These are phyloP conservation scores for Orthonyx spaldingii DNA, from an alignment of 2,113 vertebrate genomes.

Conservation along the genomic window DNA sequence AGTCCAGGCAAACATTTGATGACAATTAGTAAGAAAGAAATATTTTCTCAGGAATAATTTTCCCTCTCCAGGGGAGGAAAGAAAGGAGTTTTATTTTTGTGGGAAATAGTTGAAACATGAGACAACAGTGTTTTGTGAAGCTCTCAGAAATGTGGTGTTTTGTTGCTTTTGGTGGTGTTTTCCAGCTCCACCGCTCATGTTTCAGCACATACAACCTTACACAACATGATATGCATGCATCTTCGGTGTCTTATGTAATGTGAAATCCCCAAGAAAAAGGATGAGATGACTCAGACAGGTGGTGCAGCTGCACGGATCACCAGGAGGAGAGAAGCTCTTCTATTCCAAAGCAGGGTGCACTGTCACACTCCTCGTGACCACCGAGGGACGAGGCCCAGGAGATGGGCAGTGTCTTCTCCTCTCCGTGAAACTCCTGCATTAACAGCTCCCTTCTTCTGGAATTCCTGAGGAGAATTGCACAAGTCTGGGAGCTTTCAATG, in stretches of 20 bases:
- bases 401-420: background rate
- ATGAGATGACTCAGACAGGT: background rate
- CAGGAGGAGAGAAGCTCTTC: background rate
- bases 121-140: background rate
- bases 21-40: background rate
- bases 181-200: background rate
- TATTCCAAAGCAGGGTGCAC: background rate
- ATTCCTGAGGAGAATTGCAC: background rate
- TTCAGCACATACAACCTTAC: background rate
- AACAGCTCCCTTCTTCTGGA: background rate
- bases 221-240: background rate
- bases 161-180: background rate
- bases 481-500: background rate
- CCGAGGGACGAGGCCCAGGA: fast-evolving
- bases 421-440: background rate
- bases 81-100: background rate
- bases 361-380: fast-evolving
- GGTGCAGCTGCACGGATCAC: background rate
- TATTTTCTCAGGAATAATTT: background rate
- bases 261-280: background rate
- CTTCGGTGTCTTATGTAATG: background rate
- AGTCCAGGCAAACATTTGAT: background rate
- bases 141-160: background rate
- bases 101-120: background rate
- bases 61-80: background rate